Conservation (phyloP, 2,888 invertebrate genomes). For the Altica lythri region DNA sequence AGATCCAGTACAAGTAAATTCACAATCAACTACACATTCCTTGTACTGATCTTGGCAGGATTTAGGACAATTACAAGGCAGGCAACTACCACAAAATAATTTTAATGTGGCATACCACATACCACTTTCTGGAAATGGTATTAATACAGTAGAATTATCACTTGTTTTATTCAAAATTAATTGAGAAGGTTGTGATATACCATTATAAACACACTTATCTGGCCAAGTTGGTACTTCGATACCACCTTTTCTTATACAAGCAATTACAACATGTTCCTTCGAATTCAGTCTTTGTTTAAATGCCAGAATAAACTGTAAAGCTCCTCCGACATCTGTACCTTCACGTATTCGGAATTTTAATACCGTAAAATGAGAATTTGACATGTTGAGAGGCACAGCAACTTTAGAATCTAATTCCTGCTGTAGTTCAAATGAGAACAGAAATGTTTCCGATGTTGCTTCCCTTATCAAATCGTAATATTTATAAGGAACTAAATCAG, state of each 20-base stretch:
- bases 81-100: constrained; percentile 64
- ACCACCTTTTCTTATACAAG: constrained; percentile 66
- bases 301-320: constrained; percentile 72
- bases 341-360: constrained; percentile 73
- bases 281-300: constrained; percentile 63
- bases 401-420: constrained; percentile 63
- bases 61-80: constrained; percentile 50
- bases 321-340: constrained; percentile 80
- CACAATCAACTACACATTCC: constrained; percentile 44
- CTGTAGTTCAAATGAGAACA: constrained; percentile 74
- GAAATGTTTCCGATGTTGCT: constrained; percentile 74
- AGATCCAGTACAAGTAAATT: constrained; percentile 37
- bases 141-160: constrained; percentile 66
- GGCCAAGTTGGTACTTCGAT: constrained; percentile 67
- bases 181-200: constrained; percentile 61
- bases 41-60: constrained; percentile 46
- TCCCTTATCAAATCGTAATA: constrained; percentile 59
- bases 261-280: constrained; percentile 60
- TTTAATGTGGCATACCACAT: constrained; percentile 78
- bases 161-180: constrained; percentile 69
- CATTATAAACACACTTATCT: constrained; percentile 61
- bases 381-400: constrained; percentile 70
- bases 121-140: constrained; percentile 85
- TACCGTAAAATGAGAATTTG: constrained; percentile 66
- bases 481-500: constrained; percentile 45